Evolutionary conservation across 2,113 vertebrate genomes (phyloP).

Genomic region (Spea multiplicata): DNA sequence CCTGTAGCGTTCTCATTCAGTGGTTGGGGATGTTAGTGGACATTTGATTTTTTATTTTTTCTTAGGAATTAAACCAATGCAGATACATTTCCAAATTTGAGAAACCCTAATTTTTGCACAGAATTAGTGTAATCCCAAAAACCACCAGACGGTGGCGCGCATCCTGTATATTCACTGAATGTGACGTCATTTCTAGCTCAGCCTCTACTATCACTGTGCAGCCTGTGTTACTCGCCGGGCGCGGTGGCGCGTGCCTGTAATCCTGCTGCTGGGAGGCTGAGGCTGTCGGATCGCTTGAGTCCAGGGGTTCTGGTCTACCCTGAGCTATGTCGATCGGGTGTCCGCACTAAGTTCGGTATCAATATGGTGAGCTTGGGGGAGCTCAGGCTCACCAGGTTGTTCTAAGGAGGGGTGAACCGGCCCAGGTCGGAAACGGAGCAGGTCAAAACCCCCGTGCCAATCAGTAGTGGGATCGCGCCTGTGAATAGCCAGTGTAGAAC

Average conservation of each 20-base stretch:
- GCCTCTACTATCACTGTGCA: not conserved
- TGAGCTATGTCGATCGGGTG: constrained; percentile 55
- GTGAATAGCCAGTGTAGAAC: constrained; percentile 71
- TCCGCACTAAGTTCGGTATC: constrained; percentile 62
- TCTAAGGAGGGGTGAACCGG: constrained; percentile 67
- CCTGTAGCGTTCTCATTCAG: too few species aligned
- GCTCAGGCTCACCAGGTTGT: constrained; percentile 51
- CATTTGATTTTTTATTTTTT: too few species aligned
- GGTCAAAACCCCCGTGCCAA: constrained; percentile 65
- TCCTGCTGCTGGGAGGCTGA: constrained; percentile 67
- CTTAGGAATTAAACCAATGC: too few species aligned
- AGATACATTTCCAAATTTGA: too few species aligned
- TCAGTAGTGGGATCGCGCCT: constrained; percentile 50
- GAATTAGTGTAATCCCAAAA: too few species aligned
- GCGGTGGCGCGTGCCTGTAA: constrained; percentile 79
- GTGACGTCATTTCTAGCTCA: not conserved
- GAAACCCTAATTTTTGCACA: too few species aligned
- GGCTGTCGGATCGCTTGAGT: constrained; percentile 64
- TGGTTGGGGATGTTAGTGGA: too few species aligned
- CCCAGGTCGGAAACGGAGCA: constrained; percentile 69
- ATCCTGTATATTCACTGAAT: constrained; percentile 51
- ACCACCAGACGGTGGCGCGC: too few species aligned
- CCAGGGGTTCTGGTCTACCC: constrained; percentile 52
- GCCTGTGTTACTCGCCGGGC: constrained; percentile 48
- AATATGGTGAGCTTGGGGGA: constrained; percentile 54